Evolutionary conservation across 2,888 invertebrate species (phyloP).

Genomic region (Ellobium chinense): DNA sequence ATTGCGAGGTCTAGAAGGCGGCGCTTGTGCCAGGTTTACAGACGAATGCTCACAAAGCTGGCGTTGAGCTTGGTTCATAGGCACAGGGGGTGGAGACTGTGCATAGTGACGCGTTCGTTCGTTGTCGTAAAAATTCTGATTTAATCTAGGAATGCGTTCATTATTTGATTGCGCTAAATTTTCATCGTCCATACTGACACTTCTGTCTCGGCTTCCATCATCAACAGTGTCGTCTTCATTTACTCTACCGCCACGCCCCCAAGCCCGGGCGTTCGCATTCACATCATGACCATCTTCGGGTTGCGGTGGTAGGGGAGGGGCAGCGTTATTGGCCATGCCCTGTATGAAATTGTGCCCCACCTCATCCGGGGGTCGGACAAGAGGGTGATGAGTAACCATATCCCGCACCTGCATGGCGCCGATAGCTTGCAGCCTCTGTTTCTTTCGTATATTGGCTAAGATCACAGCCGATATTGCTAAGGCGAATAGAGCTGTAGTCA

Average conservation of each 20-base stretch:
- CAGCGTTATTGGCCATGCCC: background rate
- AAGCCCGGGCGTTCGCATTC: background rate
- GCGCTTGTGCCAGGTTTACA: background rate
- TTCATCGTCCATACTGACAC: background rate
- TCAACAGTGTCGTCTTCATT: background rate
- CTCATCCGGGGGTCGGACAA: background rate
- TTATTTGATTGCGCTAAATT: background rate
- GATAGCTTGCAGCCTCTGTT: background rate
- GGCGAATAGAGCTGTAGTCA: background rate
- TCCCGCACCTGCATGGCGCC: background rate
- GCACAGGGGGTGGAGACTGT: conserved; percentile 20
- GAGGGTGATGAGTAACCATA: background rate
- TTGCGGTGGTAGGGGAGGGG: background rate
- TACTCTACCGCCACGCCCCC: background rate
- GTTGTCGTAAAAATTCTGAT: background rate
- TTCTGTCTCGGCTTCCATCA: background rate
- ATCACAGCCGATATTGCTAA: background rate
- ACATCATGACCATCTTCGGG: background rate
- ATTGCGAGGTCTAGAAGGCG: too few species aligned
- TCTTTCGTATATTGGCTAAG: background rate
- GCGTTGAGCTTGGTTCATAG: background rate
- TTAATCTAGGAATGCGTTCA: background rate
- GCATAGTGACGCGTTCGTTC: conserved; percentile 1
- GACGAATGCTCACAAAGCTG: background rate
- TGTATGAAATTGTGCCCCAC: background rate